Conservation (phyloP, 2,888 invertebrate species). For the Synanthedon tipuliformis region DNA sequence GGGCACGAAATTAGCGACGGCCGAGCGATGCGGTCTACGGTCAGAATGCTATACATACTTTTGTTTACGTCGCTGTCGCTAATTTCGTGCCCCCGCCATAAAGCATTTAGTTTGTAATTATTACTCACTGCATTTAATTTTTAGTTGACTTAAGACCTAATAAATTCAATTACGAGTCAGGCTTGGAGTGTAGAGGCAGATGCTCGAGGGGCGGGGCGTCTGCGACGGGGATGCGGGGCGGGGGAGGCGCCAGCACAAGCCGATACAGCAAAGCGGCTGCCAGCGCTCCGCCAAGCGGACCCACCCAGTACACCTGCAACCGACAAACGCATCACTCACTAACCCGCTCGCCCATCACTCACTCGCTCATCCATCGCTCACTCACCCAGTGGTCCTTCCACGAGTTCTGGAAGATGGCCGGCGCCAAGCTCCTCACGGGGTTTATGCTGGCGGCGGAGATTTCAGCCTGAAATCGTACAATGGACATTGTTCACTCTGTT, state of each 20-base stretch:
- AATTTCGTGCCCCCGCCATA: too few relatives aligned
- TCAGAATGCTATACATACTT: too few relatives aligned
- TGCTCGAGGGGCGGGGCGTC: constrained; percentile 37
- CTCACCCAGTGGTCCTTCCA: constrained; percentile 77
- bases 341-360: too few relatives aligned
- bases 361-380: constrained; percentile 1
- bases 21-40: too few relatives aligned
- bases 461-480: constrained; percentile 52
- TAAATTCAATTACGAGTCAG: not conserved
- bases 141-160: too few relatives aligned
- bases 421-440: constrained; percentile 78
- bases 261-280: constrained; percentile 40
- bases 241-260: constrained; percentile 21
- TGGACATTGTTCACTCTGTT: too few relatives aligned
- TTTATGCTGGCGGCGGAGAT: constrained; percentile 79
- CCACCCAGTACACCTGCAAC: constrained; percentile 64
- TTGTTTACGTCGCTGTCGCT: too few relatives aligned
- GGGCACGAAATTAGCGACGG: too few relatives aligned
- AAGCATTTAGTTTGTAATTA: too few relatives aligned
- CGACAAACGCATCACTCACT: not conserved
- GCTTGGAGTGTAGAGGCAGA: constrained; percentile 1
- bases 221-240: constrained; percentile 61
- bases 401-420: constrained; percentile 74
- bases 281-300: constrained; percentile 46
- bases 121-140: too few relatives aligned